phyloP scores from a whole-genome alignment of 2,797 vertebrate species.

The Orestias chungarensis region DNA sequence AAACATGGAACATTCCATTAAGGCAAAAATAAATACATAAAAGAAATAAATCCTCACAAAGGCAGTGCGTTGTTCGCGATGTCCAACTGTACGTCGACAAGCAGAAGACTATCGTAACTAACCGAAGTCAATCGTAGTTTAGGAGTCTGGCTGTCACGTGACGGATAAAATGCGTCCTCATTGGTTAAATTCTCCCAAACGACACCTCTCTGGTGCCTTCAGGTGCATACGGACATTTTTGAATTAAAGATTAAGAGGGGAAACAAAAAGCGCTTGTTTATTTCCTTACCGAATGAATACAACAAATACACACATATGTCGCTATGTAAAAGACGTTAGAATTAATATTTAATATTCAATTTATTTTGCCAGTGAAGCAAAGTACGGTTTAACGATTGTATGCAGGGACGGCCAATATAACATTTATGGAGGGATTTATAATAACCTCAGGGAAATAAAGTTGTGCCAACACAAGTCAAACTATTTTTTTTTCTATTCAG shows the following conservation, averaged over 20 bases:
- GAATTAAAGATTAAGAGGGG: neutral
- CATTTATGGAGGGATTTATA: no score
- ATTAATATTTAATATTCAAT: neutral
- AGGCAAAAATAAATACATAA: no score
- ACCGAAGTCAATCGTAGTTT: slow-evolving; percentile 66
- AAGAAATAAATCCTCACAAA: slow-evolving; percentile 7
- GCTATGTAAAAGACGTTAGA: neutral
- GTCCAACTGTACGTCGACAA: slow-evolving; percentile 52
- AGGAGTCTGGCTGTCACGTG: slow-evolving; percentile 64
- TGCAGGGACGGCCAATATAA: no score
- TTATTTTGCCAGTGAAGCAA: accelerated
- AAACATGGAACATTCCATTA: slow-evolving; percentile 2
- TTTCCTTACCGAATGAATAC: neutral
- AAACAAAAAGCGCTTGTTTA: neutral
- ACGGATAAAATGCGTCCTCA: slow-evolving; percentile 10
- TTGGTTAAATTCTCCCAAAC: slow-evolving; percentile 35
- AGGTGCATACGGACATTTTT: neutral
- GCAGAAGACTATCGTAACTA: slow-evolving; percentile 44
- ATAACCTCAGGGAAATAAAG: no score
- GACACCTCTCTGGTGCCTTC: slow-evolving; percentile 41
- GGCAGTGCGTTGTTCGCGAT: slow-evolving; percentile 23
- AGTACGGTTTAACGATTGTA: accelerated
- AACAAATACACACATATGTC: accelerated
- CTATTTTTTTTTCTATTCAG: neutral
- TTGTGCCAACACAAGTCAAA: neutral